phyloP scores from a whole-genome alignment of 35 echinoderm and acorn worm genomes.

The Chiridota heheva region DNA sequence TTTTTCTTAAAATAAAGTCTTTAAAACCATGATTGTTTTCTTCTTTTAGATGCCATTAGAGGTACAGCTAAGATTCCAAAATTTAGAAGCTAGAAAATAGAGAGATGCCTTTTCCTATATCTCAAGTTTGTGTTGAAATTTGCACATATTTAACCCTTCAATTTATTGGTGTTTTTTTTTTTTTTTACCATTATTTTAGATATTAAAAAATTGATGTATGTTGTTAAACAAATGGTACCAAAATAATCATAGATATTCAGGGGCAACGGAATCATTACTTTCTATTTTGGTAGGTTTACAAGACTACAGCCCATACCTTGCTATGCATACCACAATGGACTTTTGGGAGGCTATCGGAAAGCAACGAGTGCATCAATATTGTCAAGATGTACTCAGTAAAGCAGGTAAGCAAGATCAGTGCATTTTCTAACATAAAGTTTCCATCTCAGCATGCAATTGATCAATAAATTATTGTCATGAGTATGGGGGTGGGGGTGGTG shows the following conservation, averaged over 20 bases:
- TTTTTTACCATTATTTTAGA: not conserved
- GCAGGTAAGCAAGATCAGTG: slow-evolving; percentile 37
- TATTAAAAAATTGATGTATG: not conserved
- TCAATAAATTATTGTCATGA: too few species aligned
- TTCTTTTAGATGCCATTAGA: too few species aligned
- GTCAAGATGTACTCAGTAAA: slow-evolving; percentile 41
- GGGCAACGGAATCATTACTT: not conserved
- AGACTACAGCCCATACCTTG: slow-evolving; percentile 74
- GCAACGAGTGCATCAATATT: slow-evolving; percentile 41
- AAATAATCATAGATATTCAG: not conserved
- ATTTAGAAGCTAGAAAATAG: too few species aligned
- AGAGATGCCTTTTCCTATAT: too few species aligned
- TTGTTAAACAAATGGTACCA: not conserved
- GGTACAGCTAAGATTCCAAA: too few species aligned
- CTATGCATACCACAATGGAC: slow-evolving; percentile 62
- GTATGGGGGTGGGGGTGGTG: too few species aligned
- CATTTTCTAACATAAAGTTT: not conserved
- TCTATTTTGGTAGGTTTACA: slow-evolving; percentile 47
- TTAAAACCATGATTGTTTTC: too few species aligned
- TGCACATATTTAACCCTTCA: not conserved
- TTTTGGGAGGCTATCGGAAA: slow-evolving; percentile 69
- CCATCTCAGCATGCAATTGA: too few species aligned
- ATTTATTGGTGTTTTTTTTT: not conserved
- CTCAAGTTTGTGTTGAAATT: too few species aligned
- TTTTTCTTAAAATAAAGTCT: too few species aligned